phyloP scores from a whole-genome alignment of 2,113 vertebrate genomes.

The Hylia prasina region DNA sequence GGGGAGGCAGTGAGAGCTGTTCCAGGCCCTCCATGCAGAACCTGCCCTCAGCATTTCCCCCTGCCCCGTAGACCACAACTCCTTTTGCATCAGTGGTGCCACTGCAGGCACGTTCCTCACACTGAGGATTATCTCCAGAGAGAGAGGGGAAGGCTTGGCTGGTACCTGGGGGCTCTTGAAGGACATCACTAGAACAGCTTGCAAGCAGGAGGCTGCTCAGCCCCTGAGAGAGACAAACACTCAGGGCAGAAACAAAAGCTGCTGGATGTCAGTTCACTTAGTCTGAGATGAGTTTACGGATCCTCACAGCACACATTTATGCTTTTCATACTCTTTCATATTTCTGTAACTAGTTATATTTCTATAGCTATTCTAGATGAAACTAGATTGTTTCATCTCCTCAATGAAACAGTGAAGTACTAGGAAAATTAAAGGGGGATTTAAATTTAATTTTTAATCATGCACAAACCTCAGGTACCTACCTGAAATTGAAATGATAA shows the following conservation, averaged over 20 bases:
- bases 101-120: neutral
- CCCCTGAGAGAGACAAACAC: neutral
- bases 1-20: fast-evolving
- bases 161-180: neutral
- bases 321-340: neutral
- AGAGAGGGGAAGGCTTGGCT: neutral
- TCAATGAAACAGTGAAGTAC: neutral
- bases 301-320: neutral
- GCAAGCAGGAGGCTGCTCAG: neutral
- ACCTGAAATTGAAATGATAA: neutral
- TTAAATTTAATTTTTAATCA: neutral
- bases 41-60: neutral
- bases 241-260: neutral
- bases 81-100: neutral
- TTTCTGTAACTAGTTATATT: neutral
- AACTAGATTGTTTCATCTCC: too few species aligned
- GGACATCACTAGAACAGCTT: neutral
- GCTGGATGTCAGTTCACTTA: neutral
- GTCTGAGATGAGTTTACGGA: neutral
- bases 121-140: neutral
- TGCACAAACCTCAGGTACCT: neutral
- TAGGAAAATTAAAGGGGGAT: neutral
- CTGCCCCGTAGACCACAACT: neutral
- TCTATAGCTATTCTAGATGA: too few species aligned
- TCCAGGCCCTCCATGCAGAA: neutral